Base-by-base conservation (phyloP, 2,797 vertebrate genomes). In the Malacoraja senta region DNA sequence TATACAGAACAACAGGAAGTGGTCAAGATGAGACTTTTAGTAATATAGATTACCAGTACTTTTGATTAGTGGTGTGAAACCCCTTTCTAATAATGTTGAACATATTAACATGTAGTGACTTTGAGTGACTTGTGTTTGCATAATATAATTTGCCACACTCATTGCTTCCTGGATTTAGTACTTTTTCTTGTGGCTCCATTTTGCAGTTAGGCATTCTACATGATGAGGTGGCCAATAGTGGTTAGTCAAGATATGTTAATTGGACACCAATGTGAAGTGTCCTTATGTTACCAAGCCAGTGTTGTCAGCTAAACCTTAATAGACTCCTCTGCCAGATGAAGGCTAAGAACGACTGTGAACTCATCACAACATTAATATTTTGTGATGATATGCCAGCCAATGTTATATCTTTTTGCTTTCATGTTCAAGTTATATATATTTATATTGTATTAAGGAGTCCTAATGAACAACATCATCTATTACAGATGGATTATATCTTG, bases 331-430 rank as follows among this genome's bases (percentile, higher is more conserved):
- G 58, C 24, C 24, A 63, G 58, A 12, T 86, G 83, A 86, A 24
- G n/a, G 38, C 61, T 35, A 8, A 7, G 63, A 35, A 90, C 8
- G 21, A 17, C 35, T 19, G 1, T 38, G 17, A 90, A 68, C 63
- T 90, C n/a, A 86, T 63, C 58, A 90, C n/a, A 21, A 38, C 32
- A 90, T 90, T 90, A 90, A 90, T 71, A 38, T 71, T 90, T 38
- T 90, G 63, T 71, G 86, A 7, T 84, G 83, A 86, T 63, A n/a
- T 9, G 26, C 19, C 19, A 68, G 63, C n/a, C n/a, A 65, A 35
- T 24, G 17, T 32, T 65, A 32, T n/a, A 90, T 90, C 13, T 58
- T 86, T 63, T 86, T 61, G 24, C 58, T 63, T 38, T 90, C 17
- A 90, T 90, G 63, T 35, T 32, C 63, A 90, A 88, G 19, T 65